Evolutionary conservation across 2,113 vertebrate species (phyloP).

Genomic region (Entosphenus tridentatus): DNA sequence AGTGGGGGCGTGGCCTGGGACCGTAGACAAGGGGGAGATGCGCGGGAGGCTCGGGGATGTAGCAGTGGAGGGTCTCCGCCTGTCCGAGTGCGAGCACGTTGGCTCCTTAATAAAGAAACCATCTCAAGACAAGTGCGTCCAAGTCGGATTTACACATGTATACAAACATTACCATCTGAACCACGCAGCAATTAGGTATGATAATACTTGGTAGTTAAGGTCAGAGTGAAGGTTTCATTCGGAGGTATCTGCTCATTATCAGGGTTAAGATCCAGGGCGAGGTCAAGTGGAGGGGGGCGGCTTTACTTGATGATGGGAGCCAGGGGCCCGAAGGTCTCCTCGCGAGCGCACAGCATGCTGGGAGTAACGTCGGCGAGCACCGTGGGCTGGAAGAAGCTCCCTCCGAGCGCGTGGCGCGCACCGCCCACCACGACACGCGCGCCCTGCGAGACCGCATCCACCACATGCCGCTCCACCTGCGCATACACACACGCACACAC

Average conservation of each 20-base stretch:
- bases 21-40: too few species aligned
- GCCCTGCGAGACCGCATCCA: constrained; percentile 49
- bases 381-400: constrained; percentile 74
- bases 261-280: background rate
- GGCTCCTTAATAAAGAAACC: too few species aligned
- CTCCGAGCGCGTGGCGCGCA: constrained; percentile 35
- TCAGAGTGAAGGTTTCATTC: background rate
- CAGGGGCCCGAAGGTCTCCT: constrained; percentile 81
- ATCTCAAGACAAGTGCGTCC: too few species aligned
- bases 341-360: constrained; percentile 54
- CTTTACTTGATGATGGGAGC: constrained; percentile 62
- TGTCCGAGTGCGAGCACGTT: too few species aligned
- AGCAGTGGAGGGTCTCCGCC: too few species aligned
- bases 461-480: constrained; percentile 56
- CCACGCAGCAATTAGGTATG: background rate
- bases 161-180: too few species aligned
- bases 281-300: background rate
- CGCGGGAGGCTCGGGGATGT: too few species aligned
- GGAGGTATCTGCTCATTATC: background rate
- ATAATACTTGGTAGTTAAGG: background rate
- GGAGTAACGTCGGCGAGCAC: constrained; percentile 44
- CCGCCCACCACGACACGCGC: constrained; percentile 52
- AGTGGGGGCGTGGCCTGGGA: too few species aligned
- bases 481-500: too few species aligned
- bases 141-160: too few species aligned